These are phyloP conservation scores for Puffinus mauretanicus DNA, from an alignment of 2,113 vertebrate species.

Conservation along the genomic window DNA sequence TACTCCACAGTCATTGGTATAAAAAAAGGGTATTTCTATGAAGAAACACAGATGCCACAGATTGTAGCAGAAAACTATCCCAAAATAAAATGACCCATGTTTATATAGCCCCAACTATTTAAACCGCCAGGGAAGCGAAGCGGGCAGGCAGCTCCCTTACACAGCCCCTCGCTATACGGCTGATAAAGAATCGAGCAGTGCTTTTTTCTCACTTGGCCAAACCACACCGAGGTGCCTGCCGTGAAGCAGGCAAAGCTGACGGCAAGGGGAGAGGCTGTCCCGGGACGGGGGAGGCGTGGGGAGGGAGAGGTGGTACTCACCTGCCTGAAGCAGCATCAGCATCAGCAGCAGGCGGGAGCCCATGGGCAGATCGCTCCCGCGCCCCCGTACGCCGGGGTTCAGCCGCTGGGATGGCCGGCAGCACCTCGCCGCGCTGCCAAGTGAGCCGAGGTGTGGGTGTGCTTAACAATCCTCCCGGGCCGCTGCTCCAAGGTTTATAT, in stretches of 20 bases:
- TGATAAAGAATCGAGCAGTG: accelerated
- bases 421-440: not conserved
- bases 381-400: not conserved
- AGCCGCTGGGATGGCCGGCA: not conserved
- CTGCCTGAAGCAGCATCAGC: constrained; percentile 51
- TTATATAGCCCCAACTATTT: not conserved
- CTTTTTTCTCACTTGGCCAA: not conserved
- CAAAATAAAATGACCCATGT: not conserved
- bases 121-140: not conserved
- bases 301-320: constrained; percentile 20
- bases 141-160: not conserved
- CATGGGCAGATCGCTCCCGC: not conserved
- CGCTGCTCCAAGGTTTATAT: constrained; percentile 21
- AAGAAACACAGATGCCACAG: not conserved
- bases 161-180: accelerated
- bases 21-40: not conserved
- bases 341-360: not conserved
- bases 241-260: not conserved
- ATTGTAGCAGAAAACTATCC: not conserved
- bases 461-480: not conserved
- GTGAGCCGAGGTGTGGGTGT: not conserved
- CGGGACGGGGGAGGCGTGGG: accelerated
- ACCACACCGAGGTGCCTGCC: not conserved
- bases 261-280: not conserved
- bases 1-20: not conserved